These are phyloP conservation scores for Porphyrio hochstetteri DNA, from an alignment of 2,113 vertebrate genomes.

Conservation along the genomic window DNA sequence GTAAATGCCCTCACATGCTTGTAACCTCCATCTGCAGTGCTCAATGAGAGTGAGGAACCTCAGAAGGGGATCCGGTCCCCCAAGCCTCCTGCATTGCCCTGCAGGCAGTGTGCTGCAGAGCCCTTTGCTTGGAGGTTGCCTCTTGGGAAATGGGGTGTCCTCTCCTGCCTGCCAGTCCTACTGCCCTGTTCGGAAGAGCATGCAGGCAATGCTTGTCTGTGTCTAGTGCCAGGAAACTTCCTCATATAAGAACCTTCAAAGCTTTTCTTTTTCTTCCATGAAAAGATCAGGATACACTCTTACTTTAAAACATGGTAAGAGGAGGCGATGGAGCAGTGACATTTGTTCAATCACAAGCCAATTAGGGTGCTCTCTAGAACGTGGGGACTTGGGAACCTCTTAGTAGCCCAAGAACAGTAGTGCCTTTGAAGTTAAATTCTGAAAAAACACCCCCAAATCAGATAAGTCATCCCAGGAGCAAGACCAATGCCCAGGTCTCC, in stretches of 20 bases:
- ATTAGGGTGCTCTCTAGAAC: background rate
- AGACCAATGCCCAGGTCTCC: background rate
- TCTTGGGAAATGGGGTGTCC: background rate
- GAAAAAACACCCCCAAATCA: background rate
- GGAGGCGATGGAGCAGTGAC: background rate
- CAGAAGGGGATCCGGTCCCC: background rate
- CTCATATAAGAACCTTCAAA: background rate
- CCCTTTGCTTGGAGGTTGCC: background rate
- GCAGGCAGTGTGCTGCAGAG: background rate
- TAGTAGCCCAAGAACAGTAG: background rate
- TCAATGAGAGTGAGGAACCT: fast-evolving
- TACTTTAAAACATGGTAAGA: background rate
- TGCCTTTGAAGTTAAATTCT: background rate
- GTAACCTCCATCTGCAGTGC: background rate
- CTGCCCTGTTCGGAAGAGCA: background rate
- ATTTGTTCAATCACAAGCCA: background rate
- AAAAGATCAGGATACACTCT: background rate
- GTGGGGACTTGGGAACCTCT: background rate
- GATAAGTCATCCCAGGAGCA: background rate
- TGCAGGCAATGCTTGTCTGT: background rate
- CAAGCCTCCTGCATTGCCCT: background rate
- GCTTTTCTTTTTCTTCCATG: background rate
- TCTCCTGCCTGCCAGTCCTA: background rate
- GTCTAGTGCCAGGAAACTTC: background rate
- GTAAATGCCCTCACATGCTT: background rate